These are phyloP conservation scores for Petrocephalus schoutedeni DNA, from an alignment of 2,797 vertebrate genomes.

Conservation along the genomic window DNA sequence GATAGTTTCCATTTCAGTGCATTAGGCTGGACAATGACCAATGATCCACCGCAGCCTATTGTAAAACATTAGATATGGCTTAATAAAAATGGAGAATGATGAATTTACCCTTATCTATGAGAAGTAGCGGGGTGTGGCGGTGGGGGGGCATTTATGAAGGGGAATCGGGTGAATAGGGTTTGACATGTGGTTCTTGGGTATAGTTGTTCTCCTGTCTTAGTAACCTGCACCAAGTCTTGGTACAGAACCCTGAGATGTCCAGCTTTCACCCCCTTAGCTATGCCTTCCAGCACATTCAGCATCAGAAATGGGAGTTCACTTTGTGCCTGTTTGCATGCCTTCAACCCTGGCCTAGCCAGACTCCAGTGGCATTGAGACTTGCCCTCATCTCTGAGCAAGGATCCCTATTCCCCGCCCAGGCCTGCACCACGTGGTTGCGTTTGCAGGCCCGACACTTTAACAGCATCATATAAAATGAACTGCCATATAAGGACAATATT, in stretches of 20 bases:
- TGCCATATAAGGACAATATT: not conserved
- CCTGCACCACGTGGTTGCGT: not conserved
- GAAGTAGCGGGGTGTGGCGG: not conserved
- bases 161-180: not conserved
- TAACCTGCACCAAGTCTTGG: not conserved
- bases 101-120: not conserved
- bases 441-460: not conserved
- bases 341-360: not conserved
- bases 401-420: not conserved
- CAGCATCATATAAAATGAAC: not conserved
- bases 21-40: constrained; percentile 36
- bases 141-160: not conserved
- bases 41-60: not conserved
- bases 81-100: not conserved
- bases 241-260: not conserved
- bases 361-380: not conserved
- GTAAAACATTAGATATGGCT: constrained; percentile 23
- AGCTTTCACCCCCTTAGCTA: not conserved
- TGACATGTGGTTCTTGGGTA: not conserved
- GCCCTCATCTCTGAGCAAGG: not conserved
- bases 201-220: not conserved
- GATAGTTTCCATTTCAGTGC: constrained; percentile 36
- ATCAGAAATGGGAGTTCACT: not conserved
- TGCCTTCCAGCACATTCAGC: not conserved
- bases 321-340: not conserved